Evolutionary conservation across 2,888 invertebrate genomes (phyloP).

Genomic region (Phania funesta): DNA sequence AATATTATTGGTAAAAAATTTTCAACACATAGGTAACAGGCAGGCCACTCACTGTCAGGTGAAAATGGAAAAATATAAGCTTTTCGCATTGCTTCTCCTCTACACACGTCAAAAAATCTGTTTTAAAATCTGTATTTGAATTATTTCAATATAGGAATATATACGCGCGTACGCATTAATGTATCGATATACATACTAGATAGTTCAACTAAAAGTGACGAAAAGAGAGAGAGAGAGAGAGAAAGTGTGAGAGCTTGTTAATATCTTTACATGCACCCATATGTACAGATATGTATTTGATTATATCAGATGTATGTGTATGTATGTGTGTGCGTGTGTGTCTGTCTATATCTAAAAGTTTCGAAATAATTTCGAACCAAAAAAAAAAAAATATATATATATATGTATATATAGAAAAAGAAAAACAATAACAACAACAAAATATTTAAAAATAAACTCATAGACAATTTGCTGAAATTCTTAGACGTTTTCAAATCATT

Average conservation of each 20-base stretch:
- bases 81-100: slow-evolving; percentile 8
- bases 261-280: neutral
- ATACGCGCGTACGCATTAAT: too few relatives aligned
- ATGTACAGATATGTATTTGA: slow-evolving; percentile 3
- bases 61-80: slow-evolving; percentile 4
- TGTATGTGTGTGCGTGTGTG: slow-evolving; percentile 24
- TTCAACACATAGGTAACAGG: neutral
- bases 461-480: slow-evolving; percentile 68
- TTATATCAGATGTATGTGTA: slow-evolving; percentile 15
- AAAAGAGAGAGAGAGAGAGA: slow-evolving; percentile 1
- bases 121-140: too few relatives aligned
- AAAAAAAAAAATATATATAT: slow-evolving; percentile 6
- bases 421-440: slow-evolving; percentile 28
- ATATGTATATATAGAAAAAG: neutral
- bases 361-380: slow-evolving; percentile 63
- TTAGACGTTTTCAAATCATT: slow-evolving; percentile 77
- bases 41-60: neutral
- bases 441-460: slow-evolving; percentile 60
- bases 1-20: too few relatives aligned
- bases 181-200: too few relatives aligned
- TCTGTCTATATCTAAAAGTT: slow-evolving; percentile 61
- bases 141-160: neutral
- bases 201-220: too few relatives aligned
- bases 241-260: slow-evolving; percentile 13
- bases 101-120: neutral